Base-by-base conservation (phyloP, 2,888 invertebrate genomes). In the Lasioglossum lativentre region DNA sequence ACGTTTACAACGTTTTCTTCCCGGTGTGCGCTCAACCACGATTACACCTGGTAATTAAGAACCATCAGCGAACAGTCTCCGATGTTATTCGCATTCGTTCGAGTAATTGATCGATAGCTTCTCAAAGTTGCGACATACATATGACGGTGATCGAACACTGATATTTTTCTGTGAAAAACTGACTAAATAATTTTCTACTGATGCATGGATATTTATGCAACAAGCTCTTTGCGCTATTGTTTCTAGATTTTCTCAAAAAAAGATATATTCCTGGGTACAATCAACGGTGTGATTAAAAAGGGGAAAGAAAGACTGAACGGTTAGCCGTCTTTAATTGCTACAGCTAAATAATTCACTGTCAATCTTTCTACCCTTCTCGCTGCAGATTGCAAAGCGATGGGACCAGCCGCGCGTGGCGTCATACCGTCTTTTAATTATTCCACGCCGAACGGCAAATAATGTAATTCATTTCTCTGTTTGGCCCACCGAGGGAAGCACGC, bases 271-370 rank as follows among this genome's bases (percentile, higher is more conserved):
- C 6, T 19, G 34, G 27, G 56, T 45, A 34, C 63, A 76, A 83
- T 84, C 59, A 38, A 42, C 2, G 52, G 45, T 19, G 19, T 75
- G 68, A 78, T 52, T 70, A 70, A 75, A 78, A 63, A 68, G 59
- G 34, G 63, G 76, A 68, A 81, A 79, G 77, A 63, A 76, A 78
- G 70, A 52, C 38, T 16, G 47, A 74, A 81, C 75, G 45, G 68
- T 81, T 86, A 85, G 87, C 90, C 90, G 87, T 90, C 88, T 92
- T 93, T 93, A 93, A 94, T 93, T 93, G 92, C 92, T 92, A 91
- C 92, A 93, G 92, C 92, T 93, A 92, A 94, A 94, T 94, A 94
- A 94, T 94, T 94, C 93, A 94, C 94, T 93, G 94, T 93, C 94
- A 94, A 94, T 94, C 94, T 92, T 92, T 93, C 93, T 92, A 92